Conservation (phyloP, 2,888 invertebrate species). For the Agriopis marginaria region DNA sequence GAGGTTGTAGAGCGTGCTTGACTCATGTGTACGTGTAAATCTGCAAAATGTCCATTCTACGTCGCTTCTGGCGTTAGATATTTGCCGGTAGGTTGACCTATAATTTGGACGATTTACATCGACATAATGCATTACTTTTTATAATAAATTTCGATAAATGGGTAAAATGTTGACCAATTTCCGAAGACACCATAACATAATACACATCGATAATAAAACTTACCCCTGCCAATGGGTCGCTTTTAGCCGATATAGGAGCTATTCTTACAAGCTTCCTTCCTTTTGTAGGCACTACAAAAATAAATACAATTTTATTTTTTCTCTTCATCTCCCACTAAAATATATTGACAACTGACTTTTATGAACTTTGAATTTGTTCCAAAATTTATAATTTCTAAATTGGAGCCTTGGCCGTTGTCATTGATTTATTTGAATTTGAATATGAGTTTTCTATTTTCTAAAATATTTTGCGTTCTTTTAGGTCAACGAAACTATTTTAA, state of each 20-base stretch:
- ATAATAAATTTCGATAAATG: not conserved
- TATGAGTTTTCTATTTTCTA: conserved; percentile 56
- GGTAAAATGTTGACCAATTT: not conserved
- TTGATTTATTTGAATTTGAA: conserved; percentile 50
- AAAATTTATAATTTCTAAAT: conserved; percentile 25
- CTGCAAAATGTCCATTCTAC: too few species aligned
- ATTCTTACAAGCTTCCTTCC: conserved; percentile 72
- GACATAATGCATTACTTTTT: too few species aligned
- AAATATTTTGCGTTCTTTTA: conserved; percentile 44
- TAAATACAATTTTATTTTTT: conserved; percentile 29
- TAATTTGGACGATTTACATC: too few species aligned
- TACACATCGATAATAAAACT: conserved; percentile 44
- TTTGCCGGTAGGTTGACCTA: too few species aligned
- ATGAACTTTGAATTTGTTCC: conserved; percentile 34
- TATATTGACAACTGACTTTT: conserved; percentile 44
- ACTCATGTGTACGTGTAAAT: too few species aligned
- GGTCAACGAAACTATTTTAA: not conserved
- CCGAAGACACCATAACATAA: not conserved
- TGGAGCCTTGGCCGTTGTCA: conserved; percentile 35
- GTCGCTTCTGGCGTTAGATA: too few species aligned
- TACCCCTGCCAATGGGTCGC: conserved; percentile 56
- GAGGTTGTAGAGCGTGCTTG: too few species aligned
- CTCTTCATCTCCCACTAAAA: not conserved
- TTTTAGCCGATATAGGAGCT: conserved; percentile 66
- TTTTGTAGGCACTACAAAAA: conserved; percentile 58